Base-by-base conservation (phyloP, 2,888 invertebrate genomes). In the Eristalis pertinax region DNA sequence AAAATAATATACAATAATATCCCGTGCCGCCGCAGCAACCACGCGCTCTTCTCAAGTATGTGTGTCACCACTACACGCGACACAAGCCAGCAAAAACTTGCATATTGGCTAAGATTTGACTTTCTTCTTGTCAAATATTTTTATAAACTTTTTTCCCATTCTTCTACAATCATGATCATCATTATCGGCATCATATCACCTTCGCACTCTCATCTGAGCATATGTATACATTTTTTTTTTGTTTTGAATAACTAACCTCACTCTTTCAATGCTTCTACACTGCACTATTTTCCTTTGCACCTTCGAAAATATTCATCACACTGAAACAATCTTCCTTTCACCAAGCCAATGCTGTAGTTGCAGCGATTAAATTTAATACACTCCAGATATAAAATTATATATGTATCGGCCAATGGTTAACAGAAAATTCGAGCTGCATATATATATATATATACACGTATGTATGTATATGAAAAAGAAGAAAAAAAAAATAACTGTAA, bases 241-340 rank as follows among this genome's bases (percentile, higher is more conserved):
- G 10, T 43, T 77, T 19, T 5, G n/a, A 76, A 68, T 67, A 86
- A 75, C 74, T 83, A 86, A 86, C 83, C 86, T 86, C 70, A 77
- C 85, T 77, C 26, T 32, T 74, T 15, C 13, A 35, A 62, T 62
- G 67, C 43, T 67, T 68, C 22, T 65, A 50, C 56, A 72, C 69
- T 70, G 67, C 38, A 68, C 62, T 22, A 68, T 75, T 63, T 63
- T 50, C 56, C 56, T 60, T 56, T 8, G 74, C 19, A 63, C 74
- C 63, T 70, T 62, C 63, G 78, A 64, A 38, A 64, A 77, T 63
- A 77, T 63, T 73, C 75, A 74, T 74, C 63, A 74, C 65, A 69
- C 67, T 77, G 65, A 75, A 60, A 79, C 78, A 58, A 63, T 13
- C 70, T 81, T 77, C 63, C 73, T 67, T 79, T 79, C 73, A 79